Conservation (phyloP, 2,113 vertebrate genomes). For the Glareola pratincola region DNA sequence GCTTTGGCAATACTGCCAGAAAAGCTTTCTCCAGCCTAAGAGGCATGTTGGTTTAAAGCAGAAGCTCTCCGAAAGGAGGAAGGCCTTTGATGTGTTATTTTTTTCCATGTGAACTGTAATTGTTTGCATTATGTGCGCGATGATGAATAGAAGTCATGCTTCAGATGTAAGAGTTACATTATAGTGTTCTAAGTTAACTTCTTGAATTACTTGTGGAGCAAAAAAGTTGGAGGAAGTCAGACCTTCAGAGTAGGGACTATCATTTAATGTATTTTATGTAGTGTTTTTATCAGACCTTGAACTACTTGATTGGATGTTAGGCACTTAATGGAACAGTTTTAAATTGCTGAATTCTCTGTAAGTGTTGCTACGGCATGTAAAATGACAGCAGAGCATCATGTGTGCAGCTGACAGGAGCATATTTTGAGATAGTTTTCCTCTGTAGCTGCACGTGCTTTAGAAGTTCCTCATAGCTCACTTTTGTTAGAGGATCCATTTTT, state of each 20-base stretch:
- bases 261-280: neutral
- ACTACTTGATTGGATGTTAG: neutral
- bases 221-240: neutral
- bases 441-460: neutral
- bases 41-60: conserved; percentile 52
- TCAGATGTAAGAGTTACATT: neutral
- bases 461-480: neutral
- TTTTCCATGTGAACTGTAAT: conserved; percentile 50
- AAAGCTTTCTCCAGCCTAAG: conserved; percentile 11
- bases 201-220: neutral
- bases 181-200: neutral
- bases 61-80: conserved; percentile 43
- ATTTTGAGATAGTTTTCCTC: neutral
- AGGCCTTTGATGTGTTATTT: conserved; percentile 53
- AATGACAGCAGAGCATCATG: accelerated
- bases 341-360: neutral
- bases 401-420: neutral
- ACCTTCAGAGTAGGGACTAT: neutral
- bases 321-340: neutral
- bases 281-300: neutral
- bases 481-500: neutral
- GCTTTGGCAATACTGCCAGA: conserved; percentile 30
- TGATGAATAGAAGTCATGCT: conserved; percentile 27
- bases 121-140: conserved; percentile 16
- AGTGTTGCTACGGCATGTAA: accelerated